These are phyloP conservation scores for Grantiella picta DNA, from an alignment of 2,113 vertebrate species.

Conservation along the genomic window DNA sequence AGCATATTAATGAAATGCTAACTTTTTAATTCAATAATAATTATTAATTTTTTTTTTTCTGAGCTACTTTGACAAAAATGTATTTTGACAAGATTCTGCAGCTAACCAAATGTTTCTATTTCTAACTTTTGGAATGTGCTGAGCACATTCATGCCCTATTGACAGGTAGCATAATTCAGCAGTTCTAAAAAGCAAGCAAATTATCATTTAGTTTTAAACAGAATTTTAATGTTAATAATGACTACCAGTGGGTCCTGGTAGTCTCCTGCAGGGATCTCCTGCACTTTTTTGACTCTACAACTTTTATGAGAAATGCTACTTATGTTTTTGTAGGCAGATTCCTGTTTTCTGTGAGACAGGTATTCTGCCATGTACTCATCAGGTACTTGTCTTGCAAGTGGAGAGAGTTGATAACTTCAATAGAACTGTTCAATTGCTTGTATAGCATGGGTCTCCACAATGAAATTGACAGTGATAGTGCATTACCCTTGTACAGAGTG, in stretches of 20 bases:
- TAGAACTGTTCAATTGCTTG: not conserved
- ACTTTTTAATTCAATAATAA: not conserved
- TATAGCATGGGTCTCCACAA: not conserved
- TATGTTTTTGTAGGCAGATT: not conserved
- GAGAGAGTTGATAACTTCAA: not conserved
- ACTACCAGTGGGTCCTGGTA: not conserved
- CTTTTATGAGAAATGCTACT: not conserved
- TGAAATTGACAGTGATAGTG: not conserved
- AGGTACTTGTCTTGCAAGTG: not conserved
- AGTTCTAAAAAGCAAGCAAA: not conserved
- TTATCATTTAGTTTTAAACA: not conserved
- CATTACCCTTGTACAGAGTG: not conserved
- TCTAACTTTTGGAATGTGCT: not conserved
- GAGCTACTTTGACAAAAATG: not conserved
- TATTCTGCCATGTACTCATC: not conserved
- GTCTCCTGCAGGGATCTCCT: not conserved
- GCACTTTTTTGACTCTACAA: not conserved
- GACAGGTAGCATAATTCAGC: not conserved
- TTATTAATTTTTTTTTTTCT: not conserved
- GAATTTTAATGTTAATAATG: not conserved
- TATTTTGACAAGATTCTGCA: not conserved
- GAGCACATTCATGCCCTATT: accelerated
- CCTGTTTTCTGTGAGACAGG: not conserved
- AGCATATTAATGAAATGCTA: not conserved
- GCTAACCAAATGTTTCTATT: not conserved